These are phyloP conservation scores for Oxytorus armatus DNA, from an alignment of 2,888 invertebrate species.

Conservation along the genomic window DNA sequence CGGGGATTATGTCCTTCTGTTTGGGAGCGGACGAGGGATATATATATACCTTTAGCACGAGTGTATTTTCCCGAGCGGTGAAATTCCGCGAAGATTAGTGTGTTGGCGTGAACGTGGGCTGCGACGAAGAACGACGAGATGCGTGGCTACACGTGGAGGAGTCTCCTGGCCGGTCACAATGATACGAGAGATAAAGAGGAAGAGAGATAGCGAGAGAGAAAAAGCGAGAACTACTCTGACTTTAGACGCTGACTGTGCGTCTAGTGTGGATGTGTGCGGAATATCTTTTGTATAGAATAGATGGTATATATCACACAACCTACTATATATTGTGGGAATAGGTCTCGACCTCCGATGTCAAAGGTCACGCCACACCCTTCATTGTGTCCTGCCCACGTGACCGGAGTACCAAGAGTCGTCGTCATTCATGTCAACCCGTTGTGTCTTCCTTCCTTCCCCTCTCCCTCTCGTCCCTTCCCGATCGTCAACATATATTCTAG, in stretches of 20 bases:
- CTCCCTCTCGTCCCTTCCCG: conserved; percentile 54
- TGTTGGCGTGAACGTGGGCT: conserved; percentile 80
- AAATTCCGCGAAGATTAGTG: conserved; percentile 76
- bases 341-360: conserved; percentile 82
- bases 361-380: conserved; percentile 83
- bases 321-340: conserved; percentile 67
- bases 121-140: conserved; percentile 65
- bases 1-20: conserved; percentile 42
- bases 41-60: conserved; percentile 37
- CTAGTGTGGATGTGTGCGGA: conserved; percentile 20
- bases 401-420: conserved; percentile 75
- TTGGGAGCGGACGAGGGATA: not conserved
- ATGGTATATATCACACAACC: conserved; percentile 10
- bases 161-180: conserved; percentile 48
- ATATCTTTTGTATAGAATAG: conserved; percentile 31
- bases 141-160: conserved; percentile 56
- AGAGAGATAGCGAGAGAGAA: conserved; percentile 50
- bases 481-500: conserved; percentile 1
- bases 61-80: conserved; percentile 76
- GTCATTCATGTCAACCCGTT: conserved; percentile 80
- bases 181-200: conserved; percentile 48
- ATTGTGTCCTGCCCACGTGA: conserved; percentile 83
- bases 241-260: conserved; percentile 58
- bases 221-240: conserved; percentile 37
- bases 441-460: conserved; percentile 69